phyloP scores from a whole-genome alignment of 2,888 invertebrate genomes.

The Meghimatium bilineatum region DNA sequence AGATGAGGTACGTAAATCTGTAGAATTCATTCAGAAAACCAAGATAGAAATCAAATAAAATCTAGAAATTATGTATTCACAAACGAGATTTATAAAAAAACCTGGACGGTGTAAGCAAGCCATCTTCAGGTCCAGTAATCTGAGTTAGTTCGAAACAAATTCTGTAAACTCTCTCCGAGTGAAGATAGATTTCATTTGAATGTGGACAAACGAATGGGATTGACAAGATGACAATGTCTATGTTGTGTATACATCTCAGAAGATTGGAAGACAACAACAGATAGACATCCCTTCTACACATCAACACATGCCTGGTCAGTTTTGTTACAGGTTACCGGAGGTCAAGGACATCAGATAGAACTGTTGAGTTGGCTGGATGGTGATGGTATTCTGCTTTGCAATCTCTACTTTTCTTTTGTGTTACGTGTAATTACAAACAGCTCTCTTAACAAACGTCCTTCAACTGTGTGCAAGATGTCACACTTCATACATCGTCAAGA shows the following conservation, averaged over 20 bases:
- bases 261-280: neutral
- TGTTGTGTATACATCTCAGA: neutral
- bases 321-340: neutral
- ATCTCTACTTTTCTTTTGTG: too few relatives aligned
- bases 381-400: neutral
- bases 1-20: too few relatives aligned
- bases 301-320: neutral
- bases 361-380: neutral
- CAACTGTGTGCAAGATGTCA: too few relatives aligned
- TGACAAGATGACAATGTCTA: neutral
- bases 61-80: neutral
- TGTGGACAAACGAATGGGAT: neutral
- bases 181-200: slow-evolving; percentile 2
- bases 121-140: neutral
- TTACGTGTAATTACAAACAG: too few relatives aligned
- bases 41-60: neutral
- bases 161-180: neutral
- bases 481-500: too few relatives aligned
- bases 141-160: neutral
- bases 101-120: neutral
- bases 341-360: neutral
- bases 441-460: too few relatives aligned
- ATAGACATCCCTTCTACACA: neutral
- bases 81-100: neutral
- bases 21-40: too few relatives aligned